phyloP scores from a whole-genome alignment of 2,888 invertebrate genomes.

The Papilio elwesi region DNA sequence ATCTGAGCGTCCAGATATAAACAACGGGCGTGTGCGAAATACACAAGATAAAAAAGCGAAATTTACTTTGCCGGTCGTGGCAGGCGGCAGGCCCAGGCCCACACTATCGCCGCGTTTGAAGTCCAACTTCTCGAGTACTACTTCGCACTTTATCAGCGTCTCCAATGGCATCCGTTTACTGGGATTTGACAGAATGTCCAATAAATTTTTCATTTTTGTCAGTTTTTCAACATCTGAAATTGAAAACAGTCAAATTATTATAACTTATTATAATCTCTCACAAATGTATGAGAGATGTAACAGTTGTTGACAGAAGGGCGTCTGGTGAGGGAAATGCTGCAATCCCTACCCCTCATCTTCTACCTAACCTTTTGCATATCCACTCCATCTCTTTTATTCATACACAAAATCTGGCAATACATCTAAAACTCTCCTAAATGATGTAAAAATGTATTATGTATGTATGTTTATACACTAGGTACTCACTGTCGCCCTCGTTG shows the following conservation, averaged over 20 bases:
- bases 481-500: conserved; percentile 89
- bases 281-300: too few relatives aligned
- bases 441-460: too few relatives aligned
- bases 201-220: conserved; percentile 96
- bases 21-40: neutral
- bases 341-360: too few relatives aligned
- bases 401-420: too few relatives aligned
- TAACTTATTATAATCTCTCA: neutral
- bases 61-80: conserved; percentile 65
- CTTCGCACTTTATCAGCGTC: conserved; percentile 96
- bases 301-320: too few relatives aligned
- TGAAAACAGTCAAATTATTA: neutral
- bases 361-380: too few relatives aligned
- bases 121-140: conserved; percentile 94
- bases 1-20: too few relatives aligned
- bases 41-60: neutral
- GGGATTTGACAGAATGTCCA: conserved; percentile 96
- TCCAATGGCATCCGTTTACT: conserved; percentile 94
- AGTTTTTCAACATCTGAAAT: conserved; percentile 92
- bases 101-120: conserved; percentile 88
- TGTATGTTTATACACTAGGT: too few relatives aligned
- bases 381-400: too few relatives aligned
- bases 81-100: conserved; percentile 65
- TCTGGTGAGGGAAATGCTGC: too few relatives aligned
- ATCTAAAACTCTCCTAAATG: too few relatives aligned